Evolutionary conservation across 2,888 invertebrate species (phyloP).

Genomic region (Autographa gamma): DNA sequence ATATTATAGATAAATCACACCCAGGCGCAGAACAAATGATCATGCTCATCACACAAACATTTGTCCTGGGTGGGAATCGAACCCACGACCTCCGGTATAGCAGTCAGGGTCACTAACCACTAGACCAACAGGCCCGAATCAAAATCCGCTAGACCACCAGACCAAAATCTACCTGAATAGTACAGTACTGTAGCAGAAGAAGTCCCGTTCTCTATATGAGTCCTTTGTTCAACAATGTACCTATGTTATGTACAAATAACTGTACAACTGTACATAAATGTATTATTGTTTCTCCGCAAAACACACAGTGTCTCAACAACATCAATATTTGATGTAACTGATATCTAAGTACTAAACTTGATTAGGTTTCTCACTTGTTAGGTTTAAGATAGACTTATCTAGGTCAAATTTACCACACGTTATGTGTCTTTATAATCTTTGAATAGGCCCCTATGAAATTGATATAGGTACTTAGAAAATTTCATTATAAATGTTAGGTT

Average conservation of each 20-base stretch:
- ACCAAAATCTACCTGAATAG: too few species aligned
- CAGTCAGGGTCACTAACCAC: too few species aligned
- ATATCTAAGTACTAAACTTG: constrained; percentile 1
- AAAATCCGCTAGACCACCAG: too few species aligned
- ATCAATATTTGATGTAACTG: constrained; percentile 4
- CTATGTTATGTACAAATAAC: not conserved
- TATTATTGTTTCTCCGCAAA: constrained; percentile 35
- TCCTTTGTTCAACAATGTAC: not conserved
- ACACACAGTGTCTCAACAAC: constrained; percentile 3
- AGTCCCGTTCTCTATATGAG: too few species aligned
- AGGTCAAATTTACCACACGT: not conserved
- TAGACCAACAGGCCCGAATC: too few species aligned
- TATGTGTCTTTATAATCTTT: too few species aligned
- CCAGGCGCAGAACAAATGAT: too few species aligned
- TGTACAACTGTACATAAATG: not conserved
- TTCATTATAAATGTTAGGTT: not conserved
- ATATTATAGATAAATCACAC: too few species aligned
- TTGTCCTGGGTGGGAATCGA: too few species aligned
- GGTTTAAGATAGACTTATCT: not conserved
- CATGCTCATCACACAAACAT: too few species aligned
- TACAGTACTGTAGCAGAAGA: too few species aligned
- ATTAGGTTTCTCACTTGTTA: not conserved
- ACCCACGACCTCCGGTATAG: too few species aligned
- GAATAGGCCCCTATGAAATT: not conserved
- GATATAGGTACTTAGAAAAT: not conserved